A percentile compares a stretch with the other conserved stretches of the same genome.
Conservation (phyloP, 2,797 vertebrate species). For the Leptodactylus fallax region DNA sequence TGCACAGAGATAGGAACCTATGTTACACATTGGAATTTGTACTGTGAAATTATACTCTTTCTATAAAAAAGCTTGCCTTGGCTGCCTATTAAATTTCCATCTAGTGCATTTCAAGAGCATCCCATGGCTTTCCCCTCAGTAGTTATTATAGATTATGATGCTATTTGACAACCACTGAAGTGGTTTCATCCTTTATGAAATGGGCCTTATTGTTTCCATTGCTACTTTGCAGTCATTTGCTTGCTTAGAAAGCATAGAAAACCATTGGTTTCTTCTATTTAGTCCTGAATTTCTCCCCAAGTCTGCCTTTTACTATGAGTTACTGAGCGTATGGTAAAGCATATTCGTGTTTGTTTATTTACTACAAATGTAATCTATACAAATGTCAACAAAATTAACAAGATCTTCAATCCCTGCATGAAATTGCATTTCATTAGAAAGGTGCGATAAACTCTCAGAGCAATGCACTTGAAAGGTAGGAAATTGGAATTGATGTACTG, state of each 20-base stretch:
- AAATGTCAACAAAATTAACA: conserved; percentile 59
- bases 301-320: conserved; percentile 19
- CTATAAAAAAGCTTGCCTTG: no score
- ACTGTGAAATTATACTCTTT: neutral
- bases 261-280: neutral
- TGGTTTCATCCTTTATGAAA: neutral
- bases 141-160: neutral
- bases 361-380: conserved; percentile 55
- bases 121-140: neutral
- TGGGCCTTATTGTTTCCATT: neutral
- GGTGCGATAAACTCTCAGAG: conserved; percentile 51
- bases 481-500: conserved; percentile 45
- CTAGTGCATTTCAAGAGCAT: neutral
- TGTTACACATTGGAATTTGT: neutral
- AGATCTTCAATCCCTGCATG: conserved; percentile 54
- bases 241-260: neutral
- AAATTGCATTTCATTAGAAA: conserved; percentile 56
- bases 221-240: neutral
- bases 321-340: conserved; percentile 41
- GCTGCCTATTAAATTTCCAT: neutral
- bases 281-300: neutral
- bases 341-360: conserved; percentile 55
- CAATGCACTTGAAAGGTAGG: conserved; percentile 43
- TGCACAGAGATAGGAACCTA: neutral
- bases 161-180: neutral